Conservation (phyloP, 1,140 invertebrate genomes). For the Ericerus pela region DNA sequence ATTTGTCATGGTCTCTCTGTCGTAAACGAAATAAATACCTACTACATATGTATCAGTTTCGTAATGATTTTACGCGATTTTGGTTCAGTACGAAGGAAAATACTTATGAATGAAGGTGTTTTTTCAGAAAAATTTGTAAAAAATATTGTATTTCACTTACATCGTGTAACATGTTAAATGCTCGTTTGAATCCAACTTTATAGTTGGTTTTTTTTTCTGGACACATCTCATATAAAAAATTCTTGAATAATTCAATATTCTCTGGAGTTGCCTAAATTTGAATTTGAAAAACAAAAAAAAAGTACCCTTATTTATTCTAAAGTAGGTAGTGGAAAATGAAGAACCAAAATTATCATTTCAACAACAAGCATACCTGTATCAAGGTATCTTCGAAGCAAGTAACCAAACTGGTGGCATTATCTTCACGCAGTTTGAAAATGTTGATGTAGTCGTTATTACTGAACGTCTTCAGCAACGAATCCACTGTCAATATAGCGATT, state of each 20-base stretch:
- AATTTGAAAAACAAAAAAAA: too few relatives aligned
- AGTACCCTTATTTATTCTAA: too few relatives aligned
- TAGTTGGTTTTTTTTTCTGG: constrained; percentile 74
- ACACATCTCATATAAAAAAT: constrained; percentile 47
- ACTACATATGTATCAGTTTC: too few relatives aligned
- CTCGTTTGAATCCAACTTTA: constrained; percentile 62
- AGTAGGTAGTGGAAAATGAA: too few relatives aligned
- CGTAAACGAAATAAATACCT: too few relatives aligned
- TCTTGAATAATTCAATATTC: constrained; percentile 64
- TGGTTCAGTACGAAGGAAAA: too few relatives aligned
- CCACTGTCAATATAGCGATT: constrained; percentile 65
- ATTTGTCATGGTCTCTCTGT: too few relatives aligned
- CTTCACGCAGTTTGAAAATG: constrained; percentile 60
- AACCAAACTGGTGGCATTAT: constrained; percentile 48
- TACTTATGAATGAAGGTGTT: too few relatives aligned
- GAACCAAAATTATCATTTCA: too few relatives aligned
- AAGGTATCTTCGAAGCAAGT: constrained; percentile 45
- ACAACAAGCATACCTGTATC: constrained; percentile 14
- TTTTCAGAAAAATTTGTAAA: not conserved
- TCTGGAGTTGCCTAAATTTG: constrained; percentile 77
- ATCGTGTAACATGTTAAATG: constrained; percentile 66
- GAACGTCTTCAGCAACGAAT: constrained; percentile 80
- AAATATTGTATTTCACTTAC: constrained; percentile 32
- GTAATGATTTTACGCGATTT: too few relatives aligned
- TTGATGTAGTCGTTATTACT: constrained; percentile 97